These are phyloP conservation scores for Drosophila setosimentum DNA, from an alignment of 2,888 invertebrate species.

Conservation along the genomic window DNA sequence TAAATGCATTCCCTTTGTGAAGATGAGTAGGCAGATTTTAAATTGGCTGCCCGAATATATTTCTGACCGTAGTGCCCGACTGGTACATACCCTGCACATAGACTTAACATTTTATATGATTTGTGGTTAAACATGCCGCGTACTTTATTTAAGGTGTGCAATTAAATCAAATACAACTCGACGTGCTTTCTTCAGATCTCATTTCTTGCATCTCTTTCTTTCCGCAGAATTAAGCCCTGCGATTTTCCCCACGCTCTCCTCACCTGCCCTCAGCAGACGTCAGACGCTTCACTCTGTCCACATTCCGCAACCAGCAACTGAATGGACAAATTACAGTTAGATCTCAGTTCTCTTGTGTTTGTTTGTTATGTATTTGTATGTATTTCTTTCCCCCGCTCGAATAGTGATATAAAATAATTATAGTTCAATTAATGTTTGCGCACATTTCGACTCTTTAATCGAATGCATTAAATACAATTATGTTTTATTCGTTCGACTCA, in stretches of 20 bases:
- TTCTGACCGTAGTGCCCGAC: neutral
- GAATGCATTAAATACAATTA: neutral
- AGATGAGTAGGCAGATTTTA: neutral
- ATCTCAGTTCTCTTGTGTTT: neutral
- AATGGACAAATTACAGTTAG: neutral
- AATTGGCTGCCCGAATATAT: neutral
- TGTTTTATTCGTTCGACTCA: neutral
- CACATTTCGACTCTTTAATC: neutral
- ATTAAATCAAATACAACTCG: neutral
- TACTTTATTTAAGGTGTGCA: neutral
- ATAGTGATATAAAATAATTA: neutral
- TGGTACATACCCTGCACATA: neutral
- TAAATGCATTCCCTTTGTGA: neutral
- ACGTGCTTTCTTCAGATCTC: neutral
- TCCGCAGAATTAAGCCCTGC: neutral
- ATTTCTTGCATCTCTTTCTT: neutral
- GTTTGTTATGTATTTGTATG: neutral
- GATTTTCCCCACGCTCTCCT: neutral
- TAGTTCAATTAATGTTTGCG: neutral
- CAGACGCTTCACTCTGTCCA: neutral
- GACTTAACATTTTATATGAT: neutral
- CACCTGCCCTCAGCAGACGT: neutral
- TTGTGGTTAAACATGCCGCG: neutral
- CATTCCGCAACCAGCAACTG: neutral
- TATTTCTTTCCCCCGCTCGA: neutral